A percentile compares a stretch with the other conserved stretches of the same genome.
These are phyloP conservation scores for Halisarca cf. caerulea DNA, from an alignment of 37 sponge, comb jelly and placozoan species.

Conservation along the genomic window DNA sequence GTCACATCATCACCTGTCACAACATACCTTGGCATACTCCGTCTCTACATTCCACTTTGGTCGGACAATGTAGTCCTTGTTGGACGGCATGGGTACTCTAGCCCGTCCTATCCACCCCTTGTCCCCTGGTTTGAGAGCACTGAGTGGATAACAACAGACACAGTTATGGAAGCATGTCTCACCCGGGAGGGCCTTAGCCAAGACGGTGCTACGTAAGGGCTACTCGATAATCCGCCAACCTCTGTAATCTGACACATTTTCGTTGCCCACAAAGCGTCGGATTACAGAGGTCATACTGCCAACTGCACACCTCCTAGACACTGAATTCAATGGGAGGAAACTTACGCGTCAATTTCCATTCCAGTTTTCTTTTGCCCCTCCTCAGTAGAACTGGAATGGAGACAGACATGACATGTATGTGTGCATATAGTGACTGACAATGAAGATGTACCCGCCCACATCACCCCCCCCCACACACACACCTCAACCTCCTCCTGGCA, in stretches of 20 bases:
- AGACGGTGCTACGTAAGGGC: too few relatives aligned
- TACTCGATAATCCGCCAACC: background rate
- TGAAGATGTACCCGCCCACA: too few relatives aligned
- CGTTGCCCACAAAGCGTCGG: too few relatives aligned
- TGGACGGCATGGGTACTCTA: slow-evolving; percentile 94
- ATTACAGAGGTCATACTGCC: too few relatives aligned
- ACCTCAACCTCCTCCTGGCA: slow-evolving; percentile 71
- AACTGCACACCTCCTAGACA: too few relatives aligned
- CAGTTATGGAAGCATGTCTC: too few relatives aligned
- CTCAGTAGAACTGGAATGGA: slow-evolving; percentile 16
- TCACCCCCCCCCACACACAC: background rate
- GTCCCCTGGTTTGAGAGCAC: slow-evolving; percentile 93
- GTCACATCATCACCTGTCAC: slow-evolving; percentile 2
- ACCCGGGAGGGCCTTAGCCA: too few relatives aligned
- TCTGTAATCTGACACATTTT: background rate
- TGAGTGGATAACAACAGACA: too few relatives aligned
- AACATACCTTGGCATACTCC: slow-evolving; percentile 53
- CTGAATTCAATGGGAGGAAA: background rate
- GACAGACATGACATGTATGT: background rate
- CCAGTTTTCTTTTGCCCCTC: slow-evolving; percentile 33
- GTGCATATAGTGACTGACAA: background rate
- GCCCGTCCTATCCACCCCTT: slow-evolving; percentile 93
- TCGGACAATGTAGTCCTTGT: slow-evolving; percentile 90
- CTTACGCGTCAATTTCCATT: slow-evolving; percentile 34
- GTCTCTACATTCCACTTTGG: slow-evolving; percentile 88